phyloP scores from a whole-genome alignment of 2,797 vertebrate genomes.

The Chaetodon trifasciatus region DNA sequence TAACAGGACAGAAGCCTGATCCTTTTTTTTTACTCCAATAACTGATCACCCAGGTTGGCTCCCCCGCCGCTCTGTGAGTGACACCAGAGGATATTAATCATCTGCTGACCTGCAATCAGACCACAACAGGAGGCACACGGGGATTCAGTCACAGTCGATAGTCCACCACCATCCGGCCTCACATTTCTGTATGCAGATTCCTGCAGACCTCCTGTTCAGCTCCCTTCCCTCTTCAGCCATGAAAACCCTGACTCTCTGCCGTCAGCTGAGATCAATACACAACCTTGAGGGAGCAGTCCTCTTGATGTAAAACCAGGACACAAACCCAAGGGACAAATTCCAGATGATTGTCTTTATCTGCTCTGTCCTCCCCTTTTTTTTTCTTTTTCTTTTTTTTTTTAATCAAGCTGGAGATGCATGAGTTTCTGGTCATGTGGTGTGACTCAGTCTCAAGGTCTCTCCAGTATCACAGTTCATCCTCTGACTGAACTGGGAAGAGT shows the following conservation, averaged over 20 bases:
- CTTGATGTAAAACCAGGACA: constrained; percentile 20
- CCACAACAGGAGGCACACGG: constrained; percentile 25
- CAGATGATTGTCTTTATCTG: constrained; percentile 1
- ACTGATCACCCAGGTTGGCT: not conserved
- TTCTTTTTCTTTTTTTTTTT: not conserved
- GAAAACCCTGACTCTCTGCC: constrained; percentile 14
- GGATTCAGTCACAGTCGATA: constrained; percentile 31
- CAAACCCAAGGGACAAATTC: constrained; percentile 8
- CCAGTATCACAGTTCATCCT: constrained; percentile 19
- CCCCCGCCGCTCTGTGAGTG: constrained; percentile 15
- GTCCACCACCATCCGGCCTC: constrained; percentile 34
- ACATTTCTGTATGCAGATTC: constrained; percentile 47
- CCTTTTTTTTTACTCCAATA: not conserved
- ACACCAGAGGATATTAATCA: constrained; percentile 45
- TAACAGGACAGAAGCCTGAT: constrained; percentile 9
- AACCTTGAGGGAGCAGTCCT: not conserved
- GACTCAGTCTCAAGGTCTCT: constrained; percentile 39
- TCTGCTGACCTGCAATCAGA: constrained; percentile 48
- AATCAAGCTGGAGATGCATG: constrained; percentile 12
- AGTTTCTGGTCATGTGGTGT: constrained; percentile 6
- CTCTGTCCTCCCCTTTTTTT: not conserved
- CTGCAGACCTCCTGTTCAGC: constrained; percentile 23
- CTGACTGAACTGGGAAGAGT: constrained; percentile 12
- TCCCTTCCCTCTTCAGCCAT: constrained; percentile 4
- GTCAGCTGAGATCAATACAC: constrained; percentile 43